Evolutionary conservation across 2,113 vertebrate species (phyloP).

Genomic region (Zingel zingel): DNA sequence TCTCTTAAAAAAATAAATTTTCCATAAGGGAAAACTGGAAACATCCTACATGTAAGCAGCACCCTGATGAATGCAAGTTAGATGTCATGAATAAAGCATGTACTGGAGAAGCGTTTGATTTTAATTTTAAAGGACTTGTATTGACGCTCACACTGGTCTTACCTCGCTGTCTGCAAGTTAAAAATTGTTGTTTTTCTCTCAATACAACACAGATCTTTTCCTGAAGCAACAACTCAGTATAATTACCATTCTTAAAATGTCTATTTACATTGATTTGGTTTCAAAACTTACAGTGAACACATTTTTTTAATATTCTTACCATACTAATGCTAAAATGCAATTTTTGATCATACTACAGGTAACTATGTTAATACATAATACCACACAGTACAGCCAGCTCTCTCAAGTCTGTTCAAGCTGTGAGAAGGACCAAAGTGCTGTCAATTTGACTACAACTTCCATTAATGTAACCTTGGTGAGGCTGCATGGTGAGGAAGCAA

Average conservation of each 20-base stretch:
- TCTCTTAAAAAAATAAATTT: neutral
- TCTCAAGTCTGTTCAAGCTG: neutral
- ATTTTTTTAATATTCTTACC: neutral
- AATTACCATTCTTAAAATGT: neutral
- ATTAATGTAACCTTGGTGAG: conserved; percentile 16
- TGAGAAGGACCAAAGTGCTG: neutral
- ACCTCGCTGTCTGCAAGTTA: neutral
- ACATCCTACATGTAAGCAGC: neutral
- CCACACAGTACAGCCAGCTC: neutral
- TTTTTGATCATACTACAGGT: neutral
- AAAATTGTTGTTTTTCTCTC: neutral
- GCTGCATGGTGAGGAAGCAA: neutral
- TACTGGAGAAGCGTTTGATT: neutral
- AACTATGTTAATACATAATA: neutral
- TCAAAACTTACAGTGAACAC: neutral
- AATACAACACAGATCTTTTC: neutral
- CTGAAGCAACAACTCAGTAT: neutral
- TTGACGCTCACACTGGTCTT: neutral
- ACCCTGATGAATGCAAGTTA: neutral
- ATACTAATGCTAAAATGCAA: no score
- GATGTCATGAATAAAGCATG: neutral
- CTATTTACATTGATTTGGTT: neutral
- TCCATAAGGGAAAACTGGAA: neutral
- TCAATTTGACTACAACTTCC: neutral
- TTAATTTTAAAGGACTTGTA: neutral